These are phyloP conservation scores for Spodoptera frugiperda DNA, from an alignment of 1,140 invertebrate species.

Conservation along the genomic window DNA sequence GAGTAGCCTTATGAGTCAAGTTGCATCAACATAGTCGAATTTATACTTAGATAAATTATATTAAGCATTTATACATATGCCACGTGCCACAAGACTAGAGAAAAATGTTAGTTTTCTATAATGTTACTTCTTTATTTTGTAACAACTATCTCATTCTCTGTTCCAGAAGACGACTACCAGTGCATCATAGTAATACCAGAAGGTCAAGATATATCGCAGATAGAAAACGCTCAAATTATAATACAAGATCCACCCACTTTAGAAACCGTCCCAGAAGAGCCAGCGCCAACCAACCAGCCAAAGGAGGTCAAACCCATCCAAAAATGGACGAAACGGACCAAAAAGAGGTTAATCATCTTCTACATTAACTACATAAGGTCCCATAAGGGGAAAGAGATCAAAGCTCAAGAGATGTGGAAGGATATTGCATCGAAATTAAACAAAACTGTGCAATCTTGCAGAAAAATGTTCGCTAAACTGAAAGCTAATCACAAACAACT, in stretches of 20 bases:
- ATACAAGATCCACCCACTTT: slow-evolving; percentile 44
- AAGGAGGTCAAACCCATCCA: slow-evolving; percentile 46
- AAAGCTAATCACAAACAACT: slow-evolving; percentile 64
- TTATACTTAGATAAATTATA: too few species aligned
- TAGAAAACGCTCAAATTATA: slow-evolving; percentile 63
- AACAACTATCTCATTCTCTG: background rate
- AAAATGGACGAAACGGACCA: slow-evolving; percentile 73
- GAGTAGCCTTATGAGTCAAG: too few species aligned
- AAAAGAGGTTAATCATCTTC: slow-evolving; percentile 66
- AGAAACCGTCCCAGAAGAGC: slow-evolving; percentile 29
- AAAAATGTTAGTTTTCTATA: too few species aligned
- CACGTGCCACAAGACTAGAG: too few species aligned
- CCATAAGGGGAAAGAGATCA: slow-evolving; percentile 67
- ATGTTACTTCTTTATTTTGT: background rate
- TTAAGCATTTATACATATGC: too few species aligned
- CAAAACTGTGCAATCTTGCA: slow-evolving; percentile 69
- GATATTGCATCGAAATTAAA: slow-evolving; percentile 71
- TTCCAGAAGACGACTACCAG: slow-evolving; percentile 79
- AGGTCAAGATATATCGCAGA: slow-evolving; percentile 64
- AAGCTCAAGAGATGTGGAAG: slow-evolving; percentile 73
- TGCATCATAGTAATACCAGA: slow-evolving; percentile 82
- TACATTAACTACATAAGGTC: slow-evolving; percentile 73
- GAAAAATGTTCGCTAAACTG: slow-evolving; percentile 71
- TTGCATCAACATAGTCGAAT: too few species aligned
- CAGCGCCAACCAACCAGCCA: slow-evolving; percentile 1